Percentiles rank a stretch among this genome's conserved stretches.
phyloP scores from a whole-genome alignment of 2,888 invertebrate species.

The Protonemura montana region DNA sequence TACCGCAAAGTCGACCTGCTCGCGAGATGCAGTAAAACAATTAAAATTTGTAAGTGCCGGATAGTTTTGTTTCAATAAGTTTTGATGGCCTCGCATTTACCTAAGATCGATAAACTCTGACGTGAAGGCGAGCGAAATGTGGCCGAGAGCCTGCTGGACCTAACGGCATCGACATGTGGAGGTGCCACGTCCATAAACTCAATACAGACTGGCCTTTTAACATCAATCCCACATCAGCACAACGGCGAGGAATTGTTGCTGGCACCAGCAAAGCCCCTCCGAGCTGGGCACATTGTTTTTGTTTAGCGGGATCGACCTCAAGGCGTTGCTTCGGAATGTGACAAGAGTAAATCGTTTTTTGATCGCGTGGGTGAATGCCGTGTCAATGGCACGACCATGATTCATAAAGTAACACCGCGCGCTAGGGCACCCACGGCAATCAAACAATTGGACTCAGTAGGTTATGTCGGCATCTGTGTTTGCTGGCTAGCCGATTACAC shows the following conservation, averaged over 20 bases:
- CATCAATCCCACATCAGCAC: no score
- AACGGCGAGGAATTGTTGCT: no score
- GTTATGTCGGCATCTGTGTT: not conserved
- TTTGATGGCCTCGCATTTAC: not conserved
- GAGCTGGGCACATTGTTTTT: no score
- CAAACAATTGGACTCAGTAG: not conserved
- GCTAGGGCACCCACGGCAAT: not conserved
- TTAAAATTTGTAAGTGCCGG: not conserved
- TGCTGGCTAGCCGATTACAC: not conserved
- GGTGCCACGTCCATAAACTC: not conserved
- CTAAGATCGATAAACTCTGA: not conserved
- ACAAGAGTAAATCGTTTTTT: not conserved
- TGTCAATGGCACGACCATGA: not conserved
- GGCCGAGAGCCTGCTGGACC: not conserved
- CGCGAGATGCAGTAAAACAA: not conserved
- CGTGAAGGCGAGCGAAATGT: not conserved
- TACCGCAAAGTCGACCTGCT: not conserved
- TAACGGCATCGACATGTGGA: not conserved
- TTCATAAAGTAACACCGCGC: not conserved
- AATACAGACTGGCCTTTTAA: no score
- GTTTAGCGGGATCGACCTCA: not conserved
- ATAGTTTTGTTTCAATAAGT: not conserved
- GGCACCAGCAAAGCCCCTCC: no score
- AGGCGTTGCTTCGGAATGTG: not conserved
- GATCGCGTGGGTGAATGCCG: not conserved